phyloP scores from a whole-genome alignment of 2,113 vertebrate genomes.

The Eleginops maclovinus region DNA sequence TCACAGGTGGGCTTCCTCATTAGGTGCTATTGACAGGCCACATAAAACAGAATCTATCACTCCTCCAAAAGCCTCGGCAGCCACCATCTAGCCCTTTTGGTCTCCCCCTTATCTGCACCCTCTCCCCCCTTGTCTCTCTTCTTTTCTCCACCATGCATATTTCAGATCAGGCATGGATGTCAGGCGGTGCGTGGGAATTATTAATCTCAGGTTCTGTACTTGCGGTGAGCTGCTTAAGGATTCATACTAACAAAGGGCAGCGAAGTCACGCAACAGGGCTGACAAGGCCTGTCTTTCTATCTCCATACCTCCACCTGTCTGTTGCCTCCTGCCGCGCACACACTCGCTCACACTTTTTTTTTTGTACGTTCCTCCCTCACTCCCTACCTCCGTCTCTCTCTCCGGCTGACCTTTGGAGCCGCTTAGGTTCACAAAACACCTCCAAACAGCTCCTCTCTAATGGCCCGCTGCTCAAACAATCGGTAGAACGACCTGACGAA shows the following conservation, averaged over 20 bases:
- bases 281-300: slow-evolving; percentile 80
- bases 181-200: slow-evolving; percentile 84
- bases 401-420: slow-evolving; percentile 84
- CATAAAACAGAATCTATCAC: slow-evolving; percentile 79
- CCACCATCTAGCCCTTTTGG: slow-evolving; percentile 52
- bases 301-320: slow-evolving; percentile 65
- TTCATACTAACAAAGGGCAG: slow-evolving; percentile 88
- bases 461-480: slow-evolving; percentile 87
- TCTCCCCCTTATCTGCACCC: slow-evolving; percentile 34
- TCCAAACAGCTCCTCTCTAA: slow-evolving; percentile 87
- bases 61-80: slow-evolving; percentile 62
- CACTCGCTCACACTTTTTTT: slow-evolving; percentile 38
- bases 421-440: slow-evolving; percentile 87
- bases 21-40: slow-evolving; percentile 83
- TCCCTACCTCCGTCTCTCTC: slow-evolving; percentile 71
- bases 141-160: slow-evolving; percentile 78
- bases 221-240: slow-evolving; percentile 84
- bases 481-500: slow-evolving; percentile 83
- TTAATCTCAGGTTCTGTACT: slow-evolving; percentile 83
- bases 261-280: slow-evolving; percentile 78
- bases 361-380: slow-evolving; percentile 55
- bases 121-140: slow-evolving; percentile 58
- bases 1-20: slow-evolving; percentile 83
- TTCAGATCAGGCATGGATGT: slow-evolving; percentile 83
- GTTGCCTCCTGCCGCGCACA: slow-evolving; percentile 31